Evolutionary conservation across 1,140 invertebrate genomes (phyloP), one percentile per base, ranked within the genome.

Genomic region (Zaprionus gabonicus): DNA sequence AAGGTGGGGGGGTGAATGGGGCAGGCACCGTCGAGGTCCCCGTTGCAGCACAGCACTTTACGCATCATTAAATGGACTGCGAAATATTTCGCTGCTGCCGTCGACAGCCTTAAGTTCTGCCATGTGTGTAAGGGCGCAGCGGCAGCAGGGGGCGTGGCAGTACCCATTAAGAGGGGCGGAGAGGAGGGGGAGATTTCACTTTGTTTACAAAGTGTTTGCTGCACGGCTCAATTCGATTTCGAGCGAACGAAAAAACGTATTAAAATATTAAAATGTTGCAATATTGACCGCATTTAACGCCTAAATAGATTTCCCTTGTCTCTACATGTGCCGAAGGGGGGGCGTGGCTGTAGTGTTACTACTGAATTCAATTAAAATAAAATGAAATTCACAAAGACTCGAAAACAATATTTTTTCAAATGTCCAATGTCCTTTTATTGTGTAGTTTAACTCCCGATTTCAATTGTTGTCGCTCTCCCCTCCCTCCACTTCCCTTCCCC

Each of bases 321-420:
- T 27, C 12, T 55, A 25, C 23, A 27, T 23, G 1, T 3, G 9
- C 15, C 9, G 0, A 9, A 28, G 1, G 41, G 4, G 12, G 46
- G 20, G 20, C 6, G 34, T 25, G n/a, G n/a, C 13, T 2, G 31
- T 9, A 10, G 31, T 9, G 28, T 10, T 9, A 49, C 51, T 23
- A 0, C 41, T 20, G 20, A 36, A 25, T 68, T 27, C 56, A 76
- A 78, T 78, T 71, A 85, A 23, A 90, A 76, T 76, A 53, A 81
- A 88, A 80, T 90, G 72, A 80, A 81, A 80, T 79, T 85, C 44
- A 51, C 31, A 69, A 81, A 75, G 79, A 76, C 53, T 80, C n/a
- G 82, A 81, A 88, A 85, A 85, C 79, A 82, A 90, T 88, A 13
- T 23, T 23, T 81, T 83, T 69, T 49, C 46, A 53, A 53, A 53